Base-by-base conservation (phyloP, 53 echinoderm and acorn worm species). In the Henricia sp. region DNA sequence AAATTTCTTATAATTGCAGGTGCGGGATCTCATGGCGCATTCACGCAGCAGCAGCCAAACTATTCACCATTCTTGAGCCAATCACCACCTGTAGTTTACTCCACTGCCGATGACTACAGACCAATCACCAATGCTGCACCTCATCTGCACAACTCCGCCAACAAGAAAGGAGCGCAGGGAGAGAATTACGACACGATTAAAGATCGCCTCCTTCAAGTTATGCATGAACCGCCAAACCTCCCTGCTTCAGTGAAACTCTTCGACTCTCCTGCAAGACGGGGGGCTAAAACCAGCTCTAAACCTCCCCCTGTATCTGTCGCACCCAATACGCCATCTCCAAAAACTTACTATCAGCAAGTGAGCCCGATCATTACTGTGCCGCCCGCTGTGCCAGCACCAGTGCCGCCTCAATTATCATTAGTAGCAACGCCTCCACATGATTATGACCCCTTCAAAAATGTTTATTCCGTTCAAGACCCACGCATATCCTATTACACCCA, bases 341-440 rank as follows among this genome's bases (percentile, higher is more conserved):
- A 80, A 32, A 64, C 63, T 23, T 80, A 29, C 23, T 43, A 63
- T 3, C 80, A 80, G 24, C 80, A 80, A 64, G 80, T 80, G 44
- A 80, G 80, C 65, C 80, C 80, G 10, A 80, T 80, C 34, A 64
- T 80, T 44, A 80, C 80, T 20, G 80, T 80, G n/a, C 80, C 80
- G 12, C 80, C 80, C 5, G 80, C 80, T 63, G 80, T 80, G 30
- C 80, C 80, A 1, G 80, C 80, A 50, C 80, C 80, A 2, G 46
- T 80, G 6, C 32, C 80, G 4, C 65, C 80, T 41, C 80, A 63
- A 34, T 20, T 24, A 32, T 0, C 64, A 0, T 9, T 6, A 16
- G 10, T n/a, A 13, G 32, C 73, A 2, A 1, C 70, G 19, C 25
- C 5, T 11, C 2, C 28, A 4, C 48, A 80, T 11, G 64, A 80